Evolutionary conservation across 2,797 vertebrate species (phyloP), one percentile per base, ranked within the genome.

Genomic region (Leucoraja ocellata): DNA sequence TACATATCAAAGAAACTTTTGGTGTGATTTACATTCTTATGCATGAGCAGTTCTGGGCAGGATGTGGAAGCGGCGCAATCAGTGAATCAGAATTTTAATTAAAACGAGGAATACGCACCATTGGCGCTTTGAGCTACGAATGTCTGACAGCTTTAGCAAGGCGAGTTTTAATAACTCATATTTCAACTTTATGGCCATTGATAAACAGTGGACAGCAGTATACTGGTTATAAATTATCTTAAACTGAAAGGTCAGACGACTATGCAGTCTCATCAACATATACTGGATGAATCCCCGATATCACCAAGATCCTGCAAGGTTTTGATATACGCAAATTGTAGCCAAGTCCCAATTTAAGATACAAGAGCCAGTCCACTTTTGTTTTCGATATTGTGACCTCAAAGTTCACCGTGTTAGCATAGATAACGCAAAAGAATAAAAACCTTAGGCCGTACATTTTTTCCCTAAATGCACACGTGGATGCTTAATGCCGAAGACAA

Each of bases 1-100:
- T 92, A 14, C 39, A 92, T 73, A 76, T 92, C 90, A 76, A 92
- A 92, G 90, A 76, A 28, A 92, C 68, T 92, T 74, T 92, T 4
- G 39, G 65, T 92, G 90, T 6, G 68, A 92, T 39, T 76, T 54
- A 32, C 36, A 92, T 76, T 76, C 71, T 91, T 74, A 39, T 76
- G 90, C 90, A 28, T 73, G 90, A 54, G 21, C 25, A 46, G 65
- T n/a, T 92, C 68, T 54, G 36, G 36, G 39, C 68, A 92, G 90
- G 90, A 74, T 88, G 84, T 68, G 39, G 71, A 76, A 91, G 36
- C 36, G 90, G 71, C 39, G 68, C 90, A 25, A 92, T 73, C 71
- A 28, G 39, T 76, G 71, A 76, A 54, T 73, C 71, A 54, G 21
- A 76, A 54, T 76, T 76, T 11, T 71, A 91, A 91, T 91, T 91